Evolutionary conservation across 2,888 invertebrate genomes (phyloP), one percentile per base, ranked within the genome.

Genomic region (Cerceris ruficornis): DNA sequence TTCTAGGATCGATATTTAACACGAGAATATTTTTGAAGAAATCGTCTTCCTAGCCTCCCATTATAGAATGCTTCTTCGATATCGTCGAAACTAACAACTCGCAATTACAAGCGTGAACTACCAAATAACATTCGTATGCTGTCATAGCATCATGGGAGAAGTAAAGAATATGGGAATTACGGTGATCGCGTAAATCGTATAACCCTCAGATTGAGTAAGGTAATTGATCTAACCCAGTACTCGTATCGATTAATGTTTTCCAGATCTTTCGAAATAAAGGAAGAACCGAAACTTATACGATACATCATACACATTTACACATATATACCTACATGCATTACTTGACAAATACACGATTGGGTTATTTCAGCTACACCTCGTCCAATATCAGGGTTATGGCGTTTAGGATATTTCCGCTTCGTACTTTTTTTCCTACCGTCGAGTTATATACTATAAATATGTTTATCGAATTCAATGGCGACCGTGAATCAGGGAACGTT

Each of bases 151-250:
- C 17, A 15, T 46, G n/a, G 28, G 59, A 14, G n/a, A 60, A 17
- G 17, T 70, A 28, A 28, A 28, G 28, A 28, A 28, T 4, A 28
- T 28, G 28, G 28, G 28, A 28, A 1, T 28, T 28, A 75, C 74
- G 58, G 72, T 81, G 79, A 73, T 84, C 81, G 81, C 69, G 70
- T 77, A 61, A 84, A 81, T 49, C 46, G 7, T 55, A n/a, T 46
- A 13, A 49, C 67, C 49, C 39, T 55, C 14, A 55, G 11, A 55
- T 62, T 46, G 50, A 46, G 14, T 7, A 42, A 60, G 78, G 43
- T 69, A 54, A 74, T 75, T 59, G 77, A 75, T 52, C 60, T 70
- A 76, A 50, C 39, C 54, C 54, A 67, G 69, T 46, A 28, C 55
- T 60, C 52, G 11, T 39, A 15, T 72, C 67, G 62, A 66, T 15